Base-by-base conservation (phyloP, 2,888 invertebrate species). In the Zele albiditarsus region DNA sequence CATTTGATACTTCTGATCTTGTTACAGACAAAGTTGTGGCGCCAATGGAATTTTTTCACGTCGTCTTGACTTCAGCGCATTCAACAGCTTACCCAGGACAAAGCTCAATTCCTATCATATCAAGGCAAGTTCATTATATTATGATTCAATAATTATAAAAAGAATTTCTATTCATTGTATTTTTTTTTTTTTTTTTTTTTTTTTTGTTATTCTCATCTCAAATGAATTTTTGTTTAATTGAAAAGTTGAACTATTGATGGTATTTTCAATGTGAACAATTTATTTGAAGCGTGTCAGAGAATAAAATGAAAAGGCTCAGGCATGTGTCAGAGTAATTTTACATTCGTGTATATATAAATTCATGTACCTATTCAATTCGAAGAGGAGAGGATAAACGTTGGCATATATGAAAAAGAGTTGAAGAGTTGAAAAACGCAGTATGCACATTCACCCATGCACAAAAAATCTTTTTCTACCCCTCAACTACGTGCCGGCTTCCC, bases 71-170 rank as follows among this genome's bases (percentile, higher is more conserved):
- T 97, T 98, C 92, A 96, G 97, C 86, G 96, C 97, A 72, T 97
- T 98, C 93, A 97, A 97, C 90, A 93, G 94, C 83, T 93, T 99
- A 87, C 98, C 98, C 82, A 95, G 94, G 90, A 95, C 97, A 90
- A 98, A 98, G 92, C 95, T 98, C 89, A 99, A 99, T 93, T 98
- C 98, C 87, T 98, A 98, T 92, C 98, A 98, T 93, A 98, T 99
- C 90, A 98, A 98, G 96, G 97, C 97, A 92, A 93, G 93, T 89
- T 63, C 1, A 25, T 66, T 49, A 25, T 14, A 20, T 46, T 70
- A 3, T 38, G 2, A 20, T 53, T 20, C 20, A 28, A 53, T 33
- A 23, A 63, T n/a, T 53, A 20, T 14, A 31, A 28, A 53, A 6
- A 20, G 53, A 5, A 28, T 49, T 66, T 63, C 49, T 33, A 38